Evolutionary conservation across 2,888 invertebrate genomes (phyloP).

Genomic region (Leptopilina drosophilae): DNA sequence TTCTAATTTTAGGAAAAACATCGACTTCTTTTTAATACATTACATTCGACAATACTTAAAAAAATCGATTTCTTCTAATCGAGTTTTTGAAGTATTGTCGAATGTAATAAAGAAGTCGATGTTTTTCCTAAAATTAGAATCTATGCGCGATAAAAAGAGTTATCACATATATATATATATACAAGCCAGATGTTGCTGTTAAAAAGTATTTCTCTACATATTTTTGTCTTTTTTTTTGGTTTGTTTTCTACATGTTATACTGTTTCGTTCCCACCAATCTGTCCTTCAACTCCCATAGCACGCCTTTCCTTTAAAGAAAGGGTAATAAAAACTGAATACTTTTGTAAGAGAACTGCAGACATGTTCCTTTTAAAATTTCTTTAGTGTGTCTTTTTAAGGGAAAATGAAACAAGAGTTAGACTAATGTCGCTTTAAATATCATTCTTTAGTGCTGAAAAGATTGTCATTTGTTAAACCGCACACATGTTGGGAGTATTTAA

Average conservation of each 20-base stretch:
- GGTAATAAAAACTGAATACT: neutral
- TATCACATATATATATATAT: neutral
- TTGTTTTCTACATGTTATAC: neutral
- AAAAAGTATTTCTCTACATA: neutral
- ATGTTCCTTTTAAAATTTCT: conserved; percentile 25
- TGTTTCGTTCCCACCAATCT: conserved; percentile 17
- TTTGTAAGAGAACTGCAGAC: conserved; percentile 10
- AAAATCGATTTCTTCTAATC: too few species aligned
- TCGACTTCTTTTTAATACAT: too few species aligned
- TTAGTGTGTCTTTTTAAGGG: neutral
- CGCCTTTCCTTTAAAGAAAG: conserved; percentile 7
- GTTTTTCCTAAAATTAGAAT: too few species aligned
- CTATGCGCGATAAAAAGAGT: neutral
- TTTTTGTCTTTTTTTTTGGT: neutral
- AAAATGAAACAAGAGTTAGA: neutral
- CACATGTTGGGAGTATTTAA: too few species aligned
- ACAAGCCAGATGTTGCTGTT: neutral
- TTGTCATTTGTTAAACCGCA: conserved; percentile 17
- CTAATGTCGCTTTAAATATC: neutral
- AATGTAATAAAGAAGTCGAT: neutral
- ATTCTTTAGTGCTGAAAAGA: neutral
- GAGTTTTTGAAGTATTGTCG: too few species aligned
- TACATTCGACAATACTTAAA: too few species aligned
- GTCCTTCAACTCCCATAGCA: neutral
- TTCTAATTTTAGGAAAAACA: too few species aligned